Percentiles rank a stretch among this genome's conserved stretches.
phyloP scores from a whole-genome alignment of 2,113 vertebrate genomes.

The Otis tarda region DNA sequence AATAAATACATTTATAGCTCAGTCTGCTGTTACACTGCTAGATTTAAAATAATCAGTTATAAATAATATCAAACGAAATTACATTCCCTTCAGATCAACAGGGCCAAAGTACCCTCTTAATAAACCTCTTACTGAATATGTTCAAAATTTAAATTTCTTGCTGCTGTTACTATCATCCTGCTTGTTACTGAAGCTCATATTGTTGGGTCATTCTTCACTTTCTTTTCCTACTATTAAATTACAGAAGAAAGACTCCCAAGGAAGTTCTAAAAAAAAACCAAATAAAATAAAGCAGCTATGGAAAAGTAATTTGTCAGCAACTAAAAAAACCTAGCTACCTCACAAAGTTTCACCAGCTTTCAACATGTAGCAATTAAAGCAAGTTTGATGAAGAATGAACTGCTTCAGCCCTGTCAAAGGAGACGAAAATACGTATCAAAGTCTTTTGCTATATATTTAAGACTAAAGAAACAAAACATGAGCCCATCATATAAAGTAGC shows the following conservation, averaged over 20 bases:
- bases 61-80: neutral
- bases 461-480: neutral
- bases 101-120: neutral
- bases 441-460: neutral
- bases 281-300: neutral
- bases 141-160: neutral
- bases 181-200: neutral
- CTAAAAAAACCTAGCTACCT: neutral
- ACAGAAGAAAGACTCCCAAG: neutral
- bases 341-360: neutral
- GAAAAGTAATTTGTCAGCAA: neutral
- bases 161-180: neutral
- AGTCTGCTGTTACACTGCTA: neutral
- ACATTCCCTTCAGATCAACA: neutral
- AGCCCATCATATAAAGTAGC: neutral
- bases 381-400: neutral
- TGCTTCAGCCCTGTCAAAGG: neutral
- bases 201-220: neutral
- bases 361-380: neutral
- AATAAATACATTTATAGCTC: neutral
- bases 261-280: neutral
- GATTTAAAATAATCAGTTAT: neutral
- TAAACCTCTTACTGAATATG: neutral
- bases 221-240: neutral
- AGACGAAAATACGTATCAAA: neutral